These are phyloP conservation scores for Spodoptera frugiperda DNA, from an alignment of 1,140 invertebrate species.

Conservation along the genomic window DNA sequence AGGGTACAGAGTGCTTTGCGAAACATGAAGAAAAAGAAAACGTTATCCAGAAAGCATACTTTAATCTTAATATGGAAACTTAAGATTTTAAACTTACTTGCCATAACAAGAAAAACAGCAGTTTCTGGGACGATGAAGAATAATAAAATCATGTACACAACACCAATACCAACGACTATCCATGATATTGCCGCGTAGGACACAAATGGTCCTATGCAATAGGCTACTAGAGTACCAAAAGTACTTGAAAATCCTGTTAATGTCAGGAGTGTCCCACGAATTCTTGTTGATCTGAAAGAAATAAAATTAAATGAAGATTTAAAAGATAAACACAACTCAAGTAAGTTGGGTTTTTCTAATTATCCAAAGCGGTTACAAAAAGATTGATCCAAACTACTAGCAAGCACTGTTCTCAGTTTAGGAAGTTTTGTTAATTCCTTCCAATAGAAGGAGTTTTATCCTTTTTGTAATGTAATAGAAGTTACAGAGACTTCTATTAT, in stretches of 20 bases:
- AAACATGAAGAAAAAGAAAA: no score
- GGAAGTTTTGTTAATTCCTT: no score
- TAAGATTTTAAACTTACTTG: conserved; percentile 50
- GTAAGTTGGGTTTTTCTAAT: no score
- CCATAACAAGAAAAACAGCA: conserved; percentile 57
- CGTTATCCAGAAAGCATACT: no score
- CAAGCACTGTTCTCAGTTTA: no score
- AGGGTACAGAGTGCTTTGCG: no score
- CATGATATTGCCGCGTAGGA: not conserved
- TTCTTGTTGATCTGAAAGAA: conserved; percentile 54
- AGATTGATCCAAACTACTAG: no score
- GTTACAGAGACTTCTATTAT: no score
- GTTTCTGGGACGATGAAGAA: conserved; percentile 56
- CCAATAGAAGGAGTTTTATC: no score
- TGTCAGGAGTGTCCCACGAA: conserved; percentile 62
- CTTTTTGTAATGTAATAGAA: no score
- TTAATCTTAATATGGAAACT: not conserved
- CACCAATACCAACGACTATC: not conserved
- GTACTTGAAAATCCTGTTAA: conserved; percentile 58
- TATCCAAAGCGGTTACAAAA: no score
- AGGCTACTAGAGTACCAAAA: conserved; percentile 59
- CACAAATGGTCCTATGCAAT: conserved; percentile 59
- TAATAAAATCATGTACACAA: conserved; percentile 55
- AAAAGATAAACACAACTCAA: not conserved
- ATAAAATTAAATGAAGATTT: not conserved